Evolutionary conservation across 1,140 invertebrate genomes (phyloP).

Genomic region (Ladona fulva): DNA sequence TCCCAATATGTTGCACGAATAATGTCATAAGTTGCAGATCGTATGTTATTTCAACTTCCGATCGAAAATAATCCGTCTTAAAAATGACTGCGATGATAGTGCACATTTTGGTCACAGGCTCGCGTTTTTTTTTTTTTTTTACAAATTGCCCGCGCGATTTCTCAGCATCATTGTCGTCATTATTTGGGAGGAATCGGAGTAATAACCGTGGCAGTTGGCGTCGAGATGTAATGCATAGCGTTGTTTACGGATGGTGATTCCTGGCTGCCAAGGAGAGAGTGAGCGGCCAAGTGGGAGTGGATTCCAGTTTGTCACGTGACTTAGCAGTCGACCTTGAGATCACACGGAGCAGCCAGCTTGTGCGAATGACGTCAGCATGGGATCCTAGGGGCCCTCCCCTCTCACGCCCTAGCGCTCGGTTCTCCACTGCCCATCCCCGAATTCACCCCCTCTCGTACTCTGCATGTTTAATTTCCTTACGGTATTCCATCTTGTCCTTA

Average conservation of each 20-base stretch:
- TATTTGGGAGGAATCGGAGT: too few species aligned
- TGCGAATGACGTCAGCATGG: not conserved
- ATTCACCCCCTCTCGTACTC: not conserved
- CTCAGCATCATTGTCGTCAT: too few species aligned
- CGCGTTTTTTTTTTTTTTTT: too few species aligned
- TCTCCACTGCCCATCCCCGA: not conserved
- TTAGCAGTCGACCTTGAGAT: slow-evolving; percentile 12
- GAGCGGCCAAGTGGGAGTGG: not conserved
- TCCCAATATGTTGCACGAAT: too few species aligned
- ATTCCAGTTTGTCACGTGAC: slow-evolving; percentile 4
- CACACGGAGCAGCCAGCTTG: not conserved
- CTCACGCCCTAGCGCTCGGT: not conserved
- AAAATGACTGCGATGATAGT: too few species aligned
- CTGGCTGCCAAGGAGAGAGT: not conserved
- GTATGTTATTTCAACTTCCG: too few species aligned
- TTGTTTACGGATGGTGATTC: not conserved
- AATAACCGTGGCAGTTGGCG: too few species aligned
- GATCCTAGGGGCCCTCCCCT: not conserved
- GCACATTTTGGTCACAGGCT: too few species aligned
- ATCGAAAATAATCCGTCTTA: too few species aligned
- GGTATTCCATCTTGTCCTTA: not conserved
- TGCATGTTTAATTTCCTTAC: slow-evolving; percentile 3
- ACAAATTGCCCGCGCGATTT: too few species aligned
- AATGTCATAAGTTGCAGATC: too few species aligned
- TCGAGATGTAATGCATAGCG: not conserved